Evolutionary conservation across 2,888 invertebrate genomes (phyloP), one percentile per base, ranked within the genome.

Genomic region (Tachina grossa): DNA sequence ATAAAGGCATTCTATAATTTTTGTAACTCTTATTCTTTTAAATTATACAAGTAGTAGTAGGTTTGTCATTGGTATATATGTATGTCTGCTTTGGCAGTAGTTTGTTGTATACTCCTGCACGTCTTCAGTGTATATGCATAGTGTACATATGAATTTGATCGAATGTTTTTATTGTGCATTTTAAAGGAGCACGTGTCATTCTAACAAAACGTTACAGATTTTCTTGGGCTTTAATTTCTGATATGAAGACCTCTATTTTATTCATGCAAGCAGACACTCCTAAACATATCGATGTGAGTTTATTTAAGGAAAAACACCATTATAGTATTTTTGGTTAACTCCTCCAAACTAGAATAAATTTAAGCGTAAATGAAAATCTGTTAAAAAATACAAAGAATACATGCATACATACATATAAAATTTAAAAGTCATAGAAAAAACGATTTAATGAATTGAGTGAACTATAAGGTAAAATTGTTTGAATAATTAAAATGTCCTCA

Each of bases 401-500:
- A 57, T 9, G 41, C 10, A 66, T 31, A 31, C 4, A 31, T 31
- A 31, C 31, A 31, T 4, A 31, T 0, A 47, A 57, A 68, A 59
- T 61, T 61, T 22, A 79, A 71, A 63, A 79, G 69, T 63, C 53
- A 83, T 66, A 11, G 49, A 31, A 53, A 61, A 47, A 57, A 71
- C 63, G 19, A 51, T 57, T 79, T 63, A 63, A 65, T 65, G 69
- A 63, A 78, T 69, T 63, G 47, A 47, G 43, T 55, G 71, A 72
- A 77, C 77, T 66, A 19, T 16, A 69, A 71, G 74, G 68, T 78
- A 75, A 61, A 71, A 79, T 77, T 72, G 71, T 77, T 77, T 72
- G 83, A 83, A 88, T 89, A 89, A 89, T 89, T 89, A 89, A 89
- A 89, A 89, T 89, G 88, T 89, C 88, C 88, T 87, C 88, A 88